Conservation (phyloP, 2,113 vertebrate species). For the Hydrochoerus hydrochaeris region DNA sequence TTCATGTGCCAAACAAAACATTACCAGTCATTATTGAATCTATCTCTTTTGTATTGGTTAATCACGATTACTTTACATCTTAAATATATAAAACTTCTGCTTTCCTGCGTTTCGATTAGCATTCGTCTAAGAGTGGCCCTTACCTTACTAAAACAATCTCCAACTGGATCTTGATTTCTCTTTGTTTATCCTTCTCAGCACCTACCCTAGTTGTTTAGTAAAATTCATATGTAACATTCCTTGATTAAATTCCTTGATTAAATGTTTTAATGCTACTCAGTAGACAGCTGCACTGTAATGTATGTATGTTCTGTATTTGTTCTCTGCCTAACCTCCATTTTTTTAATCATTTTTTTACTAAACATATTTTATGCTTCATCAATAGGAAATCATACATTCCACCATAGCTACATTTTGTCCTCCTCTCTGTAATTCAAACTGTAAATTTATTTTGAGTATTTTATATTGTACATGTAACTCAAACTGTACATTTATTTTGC, state of each 20-base stretch:
- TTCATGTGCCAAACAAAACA: neutral
- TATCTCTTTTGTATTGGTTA: neutral
- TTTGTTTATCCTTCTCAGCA: neutral
- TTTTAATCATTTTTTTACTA: neutral
- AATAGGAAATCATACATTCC: neutral
- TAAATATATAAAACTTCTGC: neutral
- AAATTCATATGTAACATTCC: neutral
- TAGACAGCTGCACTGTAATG: neutral
- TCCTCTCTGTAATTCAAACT: neutral
- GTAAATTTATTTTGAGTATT: neutral
- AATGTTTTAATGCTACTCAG: neutral
- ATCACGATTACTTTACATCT: neutral
- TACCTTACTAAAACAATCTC: neutral
- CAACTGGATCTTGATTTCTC: neutral
- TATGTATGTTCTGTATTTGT: conserved; percentile 10
- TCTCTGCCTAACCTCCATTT: neutral
- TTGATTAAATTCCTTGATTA: conserved; percentile 1
- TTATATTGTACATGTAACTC: too few species aligned
- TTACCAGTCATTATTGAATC: neutral
- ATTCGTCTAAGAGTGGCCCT: neutral
- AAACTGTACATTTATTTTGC: neutral
- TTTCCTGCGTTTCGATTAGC: neutral
- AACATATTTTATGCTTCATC: neutral
- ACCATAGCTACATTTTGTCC: neutral
- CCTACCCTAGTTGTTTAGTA: neutral